Conservation (phyloP, 2,888 invertebrate genomes). For the Polymixis lichenea region DNA sequence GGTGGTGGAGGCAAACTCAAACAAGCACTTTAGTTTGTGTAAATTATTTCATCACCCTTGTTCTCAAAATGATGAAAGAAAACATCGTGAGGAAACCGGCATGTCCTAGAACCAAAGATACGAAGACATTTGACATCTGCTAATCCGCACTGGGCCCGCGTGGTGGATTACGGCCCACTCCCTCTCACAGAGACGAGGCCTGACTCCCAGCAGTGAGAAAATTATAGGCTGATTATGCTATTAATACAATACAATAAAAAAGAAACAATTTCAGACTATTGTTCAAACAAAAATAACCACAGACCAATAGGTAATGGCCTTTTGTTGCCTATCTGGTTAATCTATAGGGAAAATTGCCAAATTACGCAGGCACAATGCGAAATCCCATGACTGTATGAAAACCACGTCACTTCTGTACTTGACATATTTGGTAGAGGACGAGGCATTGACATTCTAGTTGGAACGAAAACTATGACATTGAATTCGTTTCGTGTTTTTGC, state of each 20-base stretch:
- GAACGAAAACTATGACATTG: constrained; percentile 43
- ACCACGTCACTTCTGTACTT: constrained; percentile 53
- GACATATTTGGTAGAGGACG: constrained; percentile 64
- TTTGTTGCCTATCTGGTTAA: constrained; percentile 17
- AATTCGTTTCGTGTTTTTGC: constrained; percentile 32
- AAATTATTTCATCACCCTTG: no score
- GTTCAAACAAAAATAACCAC: constrained; percentile 29
- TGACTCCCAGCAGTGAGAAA: no score
- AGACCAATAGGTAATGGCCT: constrained; percentile 11
- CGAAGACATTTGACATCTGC: no score
- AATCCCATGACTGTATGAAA: constrained; percentile 44
- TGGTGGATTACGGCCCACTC: no score
- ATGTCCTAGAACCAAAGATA: no score
- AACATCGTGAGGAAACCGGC: no score
- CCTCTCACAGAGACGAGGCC: no score
- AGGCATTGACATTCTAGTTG: constrained; percentile 53
- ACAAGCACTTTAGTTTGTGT: no score
- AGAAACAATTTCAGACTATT: neutral
- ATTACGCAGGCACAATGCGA: constrained; percentile 38
- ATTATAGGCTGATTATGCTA: neutral
- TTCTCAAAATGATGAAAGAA: no score
- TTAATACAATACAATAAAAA: neutral
- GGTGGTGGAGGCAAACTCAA: no score
- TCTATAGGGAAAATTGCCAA: constrained; percentile 58
- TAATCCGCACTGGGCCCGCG: no score